These are phyloP conservation scores for Nephila pilipes DNA, from an alignment of 1,140 invertebrate genomes.

Conservation along the genomic window DNA sequence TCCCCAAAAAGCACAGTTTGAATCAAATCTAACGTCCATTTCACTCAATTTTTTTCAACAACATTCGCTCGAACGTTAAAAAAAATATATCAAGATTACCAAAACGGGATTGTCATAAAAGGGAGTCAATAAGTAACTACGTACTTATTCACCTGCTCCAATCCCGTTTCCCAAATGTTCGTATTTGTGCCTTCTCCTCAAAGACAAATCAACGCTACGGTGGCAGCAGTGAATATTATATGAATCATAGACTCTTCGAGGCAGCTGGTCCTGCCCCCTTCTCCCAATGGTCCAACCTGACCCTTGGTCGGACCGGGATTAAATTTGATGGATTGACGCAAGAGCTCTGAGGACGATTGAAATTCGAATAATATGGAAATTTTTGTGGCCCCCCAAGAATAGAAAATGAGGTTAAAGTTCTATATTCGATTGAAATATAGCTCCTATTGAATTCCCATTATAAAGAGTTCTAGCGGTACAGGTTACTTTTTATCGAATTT, in stretches of 20 bases:
- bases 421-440: slow-evolving; percentile 70
- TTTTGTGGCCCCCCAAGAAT: slow-evolving; percentile 37
- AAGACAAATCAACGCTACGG: slow-evolving; percentile 4
- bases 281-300: slow-evolving; percentile 59
- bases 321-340: slow-evolving; percentile 67
- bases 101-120: neutral
- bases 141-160: slow-evolving; percentile 4
- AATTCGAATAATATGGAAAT: slow-evolving; percentile 77
- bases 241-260: slow-evolving; percentile 42
- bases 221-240: slow-evolving; percentile 29
- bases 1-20: too few relatives aligned
- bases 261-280: slow-evolving; percentile 33
- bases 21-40: too few relatives aligned
- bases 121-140: neutral
- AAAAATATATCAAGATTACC: neutral
- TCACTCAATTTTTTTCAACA: too few relatives aligned
- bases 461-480: slow-evolving; percentile 6
- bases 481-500: slow-evolving; percentile 75
- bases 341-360: slow-evolving; percentile 62
- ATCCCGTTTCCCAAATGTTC: neutral
- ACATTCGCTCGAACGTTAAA: too few relatives aligned
- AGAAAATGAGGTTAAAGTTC: slow-evolving; percentile 75
- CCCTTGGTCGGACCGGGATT: slow-evolving; percentile 69
- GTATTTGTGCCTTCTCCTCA: slow-evolving; percentile 5
- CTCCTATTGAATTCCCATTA: slow-evolving; percentile 76